phyloP scores from a whole-genome alignment of 2,888 invertebrate genomes.

The Chaetoderma sp. region DNA sequence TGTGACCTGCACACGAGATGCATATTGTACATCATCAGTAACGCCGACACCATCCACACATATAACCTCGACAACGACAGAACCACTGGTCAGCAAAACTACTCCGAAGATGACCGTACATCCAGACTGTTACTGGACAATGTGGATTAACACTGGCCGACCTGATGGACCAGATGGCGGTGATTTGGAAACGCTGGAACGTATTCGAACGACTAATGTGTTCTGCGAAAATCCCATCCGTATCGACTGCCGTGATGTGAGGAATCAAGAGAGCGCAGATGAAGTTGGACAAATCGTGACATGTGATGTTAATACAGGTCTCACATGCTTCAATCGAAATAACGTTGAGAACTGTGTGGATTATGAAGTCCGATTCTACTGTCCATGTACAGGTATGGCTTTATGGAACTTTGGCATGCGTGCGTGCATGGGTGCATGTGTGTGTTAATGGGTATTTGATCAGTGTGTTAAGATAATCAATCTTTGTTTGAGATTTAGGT shows the following conservation, averaged over 20 bases:
- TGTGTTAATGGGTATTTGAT: too few species aligned
- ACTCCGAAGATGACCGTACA: conserved; percentile 21
- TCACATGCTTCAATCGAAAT: conserved; percentile 74
- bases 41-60: conserved; percentile 24
- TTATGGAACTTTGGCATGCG: background rate
- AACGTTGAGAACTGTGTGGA: conserved; percentile 38
- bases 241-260: conserved; percentile 34
- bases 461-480: too few species aligned
- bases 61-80: too few species aligned
- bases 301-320: conserved; percentile 75
- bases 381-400: conserved; percentile 70
- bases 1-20: conserved; percentile 76
- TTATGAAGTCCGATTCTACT: conserved; percentile 51
- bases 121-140: conserved; percentile 58
- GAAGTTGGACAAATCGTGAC: conserved; percentile 30
- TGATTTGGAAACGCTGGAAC: conserved; percentile 42
- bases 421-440: too few species aligned
- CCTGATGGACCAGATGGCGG: conserved; percentile 43
- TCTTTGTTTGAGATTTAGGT: too few species aligned
- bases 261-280: conserved; percentile 9
- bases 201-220: conserved; percentile 27
- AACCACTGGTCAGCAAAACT: too few species aligned
- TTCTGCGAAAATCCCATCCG: conserved; percentile 39
- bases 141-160: conserved; percentile 58
- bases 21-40: conserved; percentile 33